Conservation (phyloP, 2,888 invertebrate species). For the Digitonthophagus gazella region DNA sequence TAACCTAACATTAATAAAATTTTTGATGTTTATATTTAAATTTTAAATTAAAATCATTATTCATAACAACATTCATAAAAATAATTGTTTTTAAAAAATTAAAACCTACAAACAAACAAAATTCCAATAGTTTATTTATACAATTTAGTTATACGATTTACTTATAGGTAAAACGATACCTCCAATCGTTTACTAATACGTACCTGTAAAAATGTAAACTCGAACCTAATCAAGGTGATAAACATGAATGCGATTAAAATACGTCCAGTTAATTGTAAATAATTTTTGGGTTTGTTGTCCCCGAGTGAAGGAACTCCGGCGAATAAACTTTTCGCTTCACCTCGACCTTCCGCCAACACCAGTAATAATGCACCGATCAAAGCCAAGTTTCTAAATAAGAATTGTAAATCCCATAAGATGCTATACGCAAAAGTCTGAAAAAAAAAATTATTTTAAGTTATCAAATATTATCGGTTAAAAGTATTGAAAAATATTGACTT, state of each 20-base stretch:
- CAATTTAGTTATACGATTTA: too few relatives aligned
- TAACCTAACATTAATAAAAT: too few relatives aligned
- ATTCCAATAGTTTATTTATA: too few relatives aligned
- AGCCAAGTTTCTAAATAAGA: slow-evolving; percentile 93
- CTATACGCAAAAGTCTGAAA: slow-evolving; percentile 89
- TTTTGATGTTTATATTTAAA: too few relatives aligned
- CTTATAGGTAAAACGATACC: neutral
- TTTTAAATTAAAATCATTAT: too few relatives aligned
- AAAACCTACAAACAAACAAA: too few relatives aligned
- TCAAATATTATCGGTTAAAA: slow-evolving; percentile 4
- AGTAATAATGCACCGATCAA: slow-evolving; percentile 95
- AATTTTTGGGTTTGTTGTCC: slow-evolving; percentile 96
- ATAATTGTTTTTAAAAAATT: too few relatives aligned
- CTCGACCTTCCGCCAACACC: slow-evolving; percentile 93
- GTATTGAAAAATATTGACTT: too few relatives aligned
- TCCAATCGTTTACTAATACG: slow-evolving; percentile 36
- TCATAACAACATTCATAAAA: too few relatives aligned
- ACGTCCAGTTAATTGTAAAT: slow-evolving; percentile 93
- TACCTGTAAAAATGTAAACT: slow-evolving; percentile 84
- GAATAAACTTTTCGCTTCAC: slow-evolving; percentile 91
- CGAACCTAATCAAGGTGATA: slow-evolving; percentile 91
- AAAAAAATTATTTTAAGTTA: slow-evolving; percentile 32
- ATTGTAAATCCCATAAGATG: slow-evolving; percentile 98
- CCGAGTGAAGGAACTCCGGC: slow-evolving; percentile 91
- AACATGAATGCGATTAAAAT: slow-evolving; percentile 98